phyloP scores from a whole-genome alignment of 2,797 vertebrate genomes.

The Microctenopoma steveboyesi region DNA sequence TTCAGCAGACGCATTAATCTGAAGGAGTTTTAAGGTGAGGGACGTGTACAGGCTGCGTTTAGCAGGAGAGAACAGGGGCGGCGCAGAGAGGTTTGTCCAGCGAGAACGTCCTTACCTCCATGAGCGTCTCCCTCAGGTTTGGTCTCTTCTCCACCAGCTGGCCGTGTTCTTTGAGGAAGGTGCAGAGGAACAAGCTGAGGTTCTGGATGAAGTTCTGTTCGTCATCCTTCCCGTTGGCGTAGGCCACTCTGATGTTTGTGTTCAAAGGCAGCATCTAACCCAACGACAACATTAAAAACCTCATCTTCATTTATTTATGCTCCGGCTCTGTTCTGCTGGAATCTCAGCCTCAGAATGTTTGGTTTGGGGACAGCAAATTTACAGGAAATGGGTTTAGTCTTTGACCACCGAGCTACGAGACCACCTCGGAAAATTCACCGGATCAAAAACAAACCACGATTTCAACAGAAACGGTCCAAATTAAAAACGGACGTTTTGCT shows the following conservation, averaged over 20 bases:
- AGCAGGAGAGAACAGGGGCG: neutral
- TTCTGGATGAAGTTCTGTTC: slow-evolving; percentile 99
- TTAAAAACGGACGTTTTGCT: too few relatives aligned
- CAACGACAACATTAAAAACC: neutral
- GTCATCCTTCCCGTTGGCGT: slow-evolving; percentile 96
- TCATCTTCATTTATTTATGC: neutral
- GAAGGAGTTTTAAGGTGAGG: too few relatives aligned
- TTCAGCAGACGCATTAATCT: too few relatives aligned
- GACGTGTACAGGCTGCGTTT: too few relatives aligned
- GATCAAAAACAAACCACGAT: neutral
- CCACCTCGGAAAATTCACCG: slow-evolving; percentile 11
- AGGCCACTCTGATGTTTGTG: slow-evolving; percentile 95
- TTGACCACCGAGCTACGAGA: neutral
- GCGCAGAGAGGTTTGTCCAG: neutral
- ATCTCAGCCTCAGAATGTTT: slow-evolving; percentile 13
- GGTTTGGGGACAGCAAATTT: neutral
- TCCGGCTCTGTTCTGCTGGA: neutral
- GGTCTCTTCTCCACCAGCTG: slow-evolving; percentile 94
- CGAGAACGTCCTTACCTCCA: slow-evolving; percentile 87
- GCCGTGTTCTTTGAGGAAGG: slow-evolving; percentile 97
- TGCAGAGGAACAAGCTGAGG: slow-evolving; percentile 97
- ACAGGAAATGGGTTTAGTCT: slow-evolving; percentile 1
- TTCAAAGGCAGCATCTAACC: slow-evolving; percentile 96
- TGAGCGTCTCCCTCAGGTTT: slow-evolving; percentile 93
- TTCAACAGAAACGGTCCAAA: too few relatives aligned